Conservation (phyloP, 1,140 invertebrate species). For the Mya arenaria region DNA sequence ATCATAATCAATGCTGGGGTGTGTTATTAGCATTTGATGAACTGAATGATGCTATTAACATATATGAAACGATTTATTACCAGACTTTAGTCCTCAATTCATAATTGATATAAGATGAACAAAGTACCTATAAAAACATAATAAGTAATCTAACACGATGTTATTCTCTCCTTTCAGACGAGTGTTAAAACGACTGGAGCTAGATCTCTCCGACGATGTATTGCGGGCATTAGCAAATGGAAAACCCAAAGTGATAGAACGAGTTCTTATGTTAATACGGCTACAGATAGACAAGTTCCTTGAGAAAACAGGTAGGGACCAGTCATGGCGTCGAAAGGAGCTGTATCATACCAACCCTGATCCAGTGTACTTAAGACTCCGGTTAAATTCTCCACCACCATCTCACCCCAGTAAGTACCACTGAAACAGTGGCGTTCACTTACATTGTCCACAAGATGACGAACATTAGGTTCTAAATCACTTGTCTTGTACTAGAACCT, state of each 20-base stretch:
- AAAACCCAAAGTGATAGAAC: constrained; percentile 74
- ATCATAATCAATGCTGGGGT: no score
- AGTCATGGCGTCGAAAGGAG: constrained; percentile 3
- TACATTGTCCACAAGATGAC: no score
- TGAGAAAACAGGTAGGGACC: constrained; percentile 63
- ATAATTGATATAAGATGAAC: no score
- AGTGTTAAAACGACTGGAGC: constrained; percentile 75
- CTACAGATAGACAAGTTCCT: constrained; percentile 77
- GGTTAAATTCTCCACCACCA: constrained; percentile 31
- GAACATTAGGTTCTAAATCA: no score
- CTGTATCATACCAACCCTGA: constrained; percentile 41
- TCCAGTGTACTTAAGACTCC: constrained; percentile 39
- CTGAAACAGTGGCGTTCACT: no score
- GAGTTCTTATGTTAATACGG: constrained; percentile 75
- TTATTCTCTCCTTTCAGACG: constrained; percentile 72
- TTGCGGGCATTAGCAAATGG: constrained; percentile 72
- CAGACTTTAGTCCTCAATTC: no score
- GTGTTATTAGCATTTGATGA: no score
- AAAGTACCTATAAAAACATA: not conserved
- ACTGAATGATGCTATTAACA: no score
- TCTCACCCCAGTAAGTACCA: constrained; percentile 50
- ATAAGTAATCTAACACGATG: not conserved
- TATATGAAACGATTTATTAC: no score
- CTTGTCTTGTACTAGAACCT: no score
- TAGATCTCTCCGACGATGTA: constrained; percentile 79